Base-by-base conservation (phyloP, 1,140 invertebrate species). In the Maniola jurtina region DNA sequence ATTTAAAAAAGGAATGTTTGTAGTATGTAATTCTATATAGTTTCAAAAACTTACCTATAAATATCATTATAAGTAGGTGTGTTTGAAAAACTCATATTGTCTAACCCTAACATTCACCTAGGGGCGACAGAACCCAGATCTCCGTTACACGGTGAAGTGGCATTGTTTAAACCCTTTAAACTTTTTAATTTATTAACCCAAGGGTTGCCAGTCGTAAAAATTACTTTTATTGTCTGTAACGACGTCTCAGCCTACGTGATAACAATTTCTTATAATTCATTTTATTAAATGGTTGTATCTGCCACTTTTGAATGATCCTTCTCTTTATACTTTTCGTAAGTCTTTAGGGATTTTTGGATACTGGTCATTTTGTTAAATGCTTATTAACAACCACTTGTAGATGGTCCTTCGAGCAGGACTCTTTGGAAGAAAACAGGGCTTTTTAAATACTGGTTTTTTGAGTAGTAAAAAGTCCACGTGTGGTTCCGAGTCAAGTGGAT, bases 181-280 rank as follows among this genome's bases (percentile, higher is more conserved):
- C 81, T 88, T 86, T 87, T 81, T 84, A 87, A 88, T 89, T 88
- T 88, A 88, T 89, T 85, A 87, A 83, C 81, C 74, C 68, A 77
- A 79, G 85, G 84, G 83, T 83, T 84, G 73, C 76, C 72, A 85
- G 79, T 87, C 84, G 81, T 89, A 89, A 89, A 88, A 89, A 89
- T 88, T 87, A 89, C 83, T 85, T 89, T 88, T 89, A 87, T 89
- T 88, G 84, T 89, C 79, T 79, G 76, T 86, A 88, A 88, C 84
- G 87, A 86, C 84, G 76, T 84, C 80, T 87, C 83, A 69, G 84
- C 84, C 84, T 88, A 89, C 85, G 80, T 89, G 85, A 86, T 86
- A 89, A 89, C 84, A 83, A 88, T 88, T 80, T 83, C 75, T 79
- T 80, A 86, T 86, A 89, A 81, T 78, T 89, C 81, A 83, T 78